Base-by-base conservation (phyloP, 2,888 invertebrate genomes). In the Halictus quadricinctus region DNA sequence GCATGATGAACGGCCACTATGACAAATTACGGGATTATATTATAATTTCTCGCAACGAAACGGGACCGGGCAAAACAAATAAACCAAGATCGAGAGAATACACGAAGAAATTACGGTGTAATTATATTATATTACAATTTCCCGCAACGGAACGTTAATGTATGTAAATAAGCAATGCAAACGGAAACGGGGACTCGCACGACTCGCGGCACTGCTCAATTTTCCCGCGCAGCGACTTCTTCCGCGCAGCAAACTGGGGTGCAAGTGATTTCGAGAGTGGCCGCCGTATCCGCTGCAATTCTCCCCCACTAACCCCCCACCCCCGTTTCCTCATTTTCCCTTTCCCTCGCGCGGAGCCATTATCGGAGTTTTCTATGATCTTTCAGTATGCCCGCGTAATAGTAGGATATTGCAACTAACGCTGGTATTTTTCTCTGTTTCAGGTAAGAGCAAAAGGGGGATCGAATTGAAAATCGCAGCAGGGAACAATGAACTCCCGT, bases 391-490 rank as follows among this genome's bases (percentile, higher is more conserved):
- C 58, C 64, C 64, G n/a, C 13, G 78, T 78, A 78, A 64, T 58
- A 54, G 46, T 46, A 10, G 54, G 54, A 72, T 64, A 64, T 79
- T 72, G n/a, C 75, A 48, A 41, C 64, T 84, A 84, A 83, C 78
- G 74, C 72, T n/a, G 46, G 36, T n/a, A 36, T 70, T 46, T 58
- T 43, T 43, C 72, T 72, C 79, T 84, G 84, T 84, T 83, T 41
- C 84, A 79, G 84, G 84, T 84, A 84, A 83, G 79, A n/a, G 64
- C 13, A 41, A 84, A 64, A 43, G 70, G 48, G 29, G 66, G 25
- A 75, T 41, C 25, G 58, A 69, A 76, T 69, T 48, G 72, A 79
- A 81, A 81, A 41, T 58, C 64, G 76, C 46, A 25, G 69, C 29
- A 5, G 76, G 13, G n/a, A 25, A 74, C 80, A 70, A 76, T 54